phyloP scores from a whole-genome alignment of 2,888 invertebrate genomes.

The Phortica okadai region DNA sequence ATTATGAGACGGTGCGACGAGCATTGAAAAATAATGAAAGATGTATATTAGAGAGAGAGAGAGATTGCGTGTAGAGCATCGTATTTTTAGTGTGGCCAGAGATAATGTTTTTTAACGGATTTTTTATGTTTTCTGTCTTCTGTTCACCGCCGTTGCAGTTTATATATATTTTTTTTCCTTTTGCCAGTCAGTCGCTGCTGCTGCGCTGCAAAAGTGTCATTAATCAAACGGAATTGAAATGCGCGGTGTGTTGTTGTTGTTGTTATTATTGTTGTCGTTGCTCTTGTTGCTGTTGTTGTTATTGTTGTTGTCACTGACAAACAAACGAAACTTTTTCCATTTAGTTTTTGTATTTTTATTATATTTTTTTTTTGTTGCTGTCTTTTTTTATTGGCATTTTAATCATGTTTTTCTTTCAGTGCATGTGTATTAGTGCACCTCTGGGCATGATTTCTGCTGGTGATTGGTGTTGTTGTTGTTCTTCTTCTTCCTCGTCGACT shows the following conservation, averaged over 20 bases:
- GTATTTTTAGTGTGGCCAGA: too few species aligned
- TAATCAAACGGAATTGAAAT: constrained; percentile 71
- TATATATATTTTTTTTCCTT: constrained; percentile 18
- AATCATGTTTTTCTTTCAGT: constrained; percentile 56
- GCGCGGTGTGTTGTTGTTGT: constrained; percentile 60
- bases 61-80: too few species aligned
- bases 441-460: constrained; percentile 12
- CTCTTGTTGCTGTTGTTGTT: constrained; percentile 41
- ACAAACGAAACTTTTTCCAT: constrained; percentile 25
- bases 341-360: constrained; percentile 5
- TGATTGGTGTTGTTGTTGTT: constrained; percentile 23
- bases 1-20: too few species aligned
- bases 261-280: constrained; percentile 47
- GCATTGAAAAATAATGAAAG: too few species aligned
- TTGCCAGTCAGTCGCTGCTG: constrained; percentile 51
- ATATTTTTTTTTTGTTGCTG: constrained; percentile 52
- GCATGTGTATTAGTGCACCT: neutral
- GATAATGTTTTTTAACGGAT: too few species aligned
- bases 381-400: constrained; percentile 62
- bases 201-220: constrained; percentile 58
- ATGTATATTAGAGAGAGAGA: too few species aligned
- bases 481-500: constrained; percentile 39
- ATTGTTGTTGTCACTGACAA: neutral
- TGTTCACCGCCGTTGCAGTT: constrained; percentile 37
- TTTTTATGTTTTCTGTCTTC: too few species aligned